A percentile compares a stretch with the other conserved stretches of the same genome.
Conservation (phyloP, 2,113 vertebrate genomes). For the Desmodus rotundus region DNA sequence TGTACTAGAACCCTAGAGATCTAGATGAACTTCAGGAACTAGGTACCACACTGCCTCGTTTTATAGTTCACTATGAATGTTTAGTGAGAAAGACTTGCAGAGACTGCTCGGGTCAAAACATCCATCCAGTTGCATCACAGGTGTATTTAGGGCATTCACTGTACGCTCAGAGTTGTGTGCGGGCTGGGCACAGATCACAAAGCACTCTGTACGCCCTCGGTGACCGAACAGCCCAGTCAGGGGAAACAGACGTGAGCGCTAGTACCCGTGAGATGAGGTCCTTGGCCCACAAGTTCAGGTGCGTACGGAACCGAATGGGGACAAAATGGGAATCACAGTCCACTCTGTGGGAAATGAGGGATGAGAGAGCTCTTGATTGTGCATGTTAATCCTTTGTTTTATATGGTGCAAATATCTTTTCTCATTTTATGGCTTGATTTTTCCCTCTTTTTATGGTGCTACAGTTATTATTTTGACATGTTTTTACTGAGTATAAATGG, state of each 20-base stretch:
- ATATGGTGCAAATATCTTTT: neutral
- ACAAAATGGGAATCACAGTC: neutral
- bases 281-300: neutral
- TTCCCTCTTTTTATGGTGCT: neutral
- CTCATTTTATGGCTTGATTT: neutral
- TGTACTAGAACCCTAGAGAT: neutral
- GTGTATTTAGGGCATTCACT: neutral
- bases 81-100: neutral
- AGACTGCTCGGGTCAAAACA: neutral
- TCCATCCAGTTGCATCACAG: neutral
- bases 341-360: neutral
- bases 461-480: neutral
- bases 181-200: neutral
- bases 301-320: neutral
- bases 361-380: neutral
- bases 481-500: neutral
- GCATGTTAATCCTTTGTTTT: neutral
- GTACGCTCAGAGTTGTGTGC: neutral
- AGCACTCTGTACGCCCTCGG: neutral
- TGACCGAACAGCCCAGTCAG: neutral
- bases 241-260: neutral
- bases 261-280: neutral
- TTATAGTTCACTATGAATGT: neutral
- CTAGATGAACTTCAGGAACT: neutral
- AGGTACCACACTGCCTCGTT: neutral